A percentile compares a stretch with the other conserved stretches of the same genome.
These are phyloP conservation scores for Trichoplax adhaerens DNA, from an alignment of 37 sponge, comb jelly and placozoan genomes.

Conservation along the genomic window DNA sequence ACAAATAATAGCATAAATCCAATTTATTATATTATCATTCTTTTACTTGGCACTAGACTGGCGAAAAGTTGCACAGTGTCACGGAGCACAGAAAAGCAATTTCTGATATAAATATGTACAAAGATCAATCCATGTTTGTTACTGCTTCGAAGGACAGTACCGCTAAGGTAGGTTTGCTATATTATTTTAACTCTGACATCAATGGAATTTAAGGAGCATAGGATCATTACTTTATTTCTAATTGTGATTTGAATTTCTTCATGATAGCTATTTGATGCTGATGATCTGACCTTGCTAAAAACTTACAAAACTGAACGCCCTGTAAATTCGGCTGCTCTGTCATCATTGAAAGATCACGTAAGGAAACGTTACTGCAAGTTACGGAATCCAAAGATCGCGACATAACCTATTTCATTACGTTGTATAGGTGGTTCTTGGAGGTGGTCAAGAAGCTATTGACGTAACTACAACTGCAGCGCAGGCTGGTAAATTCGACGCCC, in stretches of 20 bases:
- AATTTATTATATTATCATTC: neutral
- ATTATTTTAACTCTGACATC: neutral
- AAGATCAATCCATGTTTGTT: slow-evolving; percentile 62
- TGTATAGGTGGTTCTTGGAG: slow-evolving; percentile 46
- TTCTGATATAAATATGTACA: slow-evolving; percentile 15
- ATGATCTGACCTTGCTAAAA: slow-evolving; percentile 57
- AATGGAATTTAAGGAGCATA: neutral
- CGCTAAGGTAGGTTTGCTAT: slow-evolving; percentile 43
- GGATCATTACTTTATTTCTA: neutral
- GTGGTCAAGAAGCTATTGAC: slow-evolving; percentile 97
- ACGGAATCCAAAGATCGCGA: neutral
- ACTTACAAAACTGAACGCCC: slow-evolving; percentile 86
- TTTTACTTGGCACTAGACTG: neutral
- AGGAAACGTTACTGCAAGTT: slow-evolving; percentile 9
- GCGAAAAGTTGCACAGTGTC: slow-evolving; percentile 9
- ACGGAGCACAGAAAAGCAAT: slow-evolving; percentile 13
- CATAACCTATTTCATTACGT: neutral
- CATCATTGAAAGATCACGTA: slow-evolving; percentile 79
- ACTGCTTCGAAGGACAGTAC: slow-evolving; percentile 80
- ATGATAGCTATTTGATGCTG: slow-evolving; percentile 64
- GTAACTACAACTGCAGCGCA: slow-evolving; percentile 84
- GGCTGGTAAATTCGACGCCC: slow-evolving; percentile 91
- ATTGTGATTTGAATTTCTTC: neutral
- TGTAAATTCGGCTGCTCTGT: slow-evolving; percentile 89
- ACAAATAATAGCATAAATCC: neutral